These are phyloP conservation scores for Aphidius gifuensis DNA, from an alignment of 1,140 invertebrate genomes.

Conservation along the genomic window DNA sequence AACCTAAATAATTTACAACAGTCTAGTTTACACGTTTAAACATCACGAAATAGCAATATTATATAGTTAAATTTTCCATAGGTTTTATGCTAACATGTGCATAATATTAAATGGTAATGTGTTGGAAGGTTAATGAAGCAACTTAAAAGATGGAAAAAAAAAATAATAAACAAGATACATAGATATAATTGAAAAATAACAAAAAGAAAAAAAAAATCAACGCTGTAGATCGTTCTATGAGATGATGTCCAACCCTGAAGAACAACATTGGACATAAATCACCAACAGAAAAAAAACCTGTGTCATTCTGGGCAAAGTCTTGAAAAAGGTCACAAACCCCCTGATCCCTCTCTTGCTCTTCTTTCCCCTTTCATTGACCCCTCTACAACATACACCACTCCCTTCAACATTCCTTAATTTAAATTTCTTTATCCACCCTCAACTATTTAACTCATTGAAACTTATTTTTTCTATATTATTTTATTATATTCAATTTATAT, in stretches of 20 bases:
- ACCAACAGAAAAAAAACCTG: constrained; percentile 35
- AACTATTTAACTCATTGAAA: constrained; percentile 14
- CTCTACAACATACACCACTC: constrained; percentile 29
- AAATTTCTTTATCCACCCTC: constrained; percentile 32
- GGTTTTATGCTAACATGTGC: no score
- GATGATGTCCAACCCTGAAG: constrained; percentile 43
- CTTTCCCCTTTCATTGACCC: constrained; percentile 15
- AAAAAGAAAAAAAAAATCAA: no score
- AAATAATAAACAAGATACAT: constrained; percentile 1
- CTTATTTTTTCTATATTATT: constrained; percentile 29
- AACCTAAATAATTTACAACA: no score
- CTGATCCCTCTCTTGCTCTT: background rate
- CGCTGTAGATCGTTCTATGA: constrained; percentile 38
- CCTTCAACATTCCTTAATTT: constrained; percentile 45
- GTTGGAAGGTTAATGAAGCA: no score
- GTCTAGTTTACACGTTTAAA: no score
- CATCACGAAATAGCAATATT: no score
- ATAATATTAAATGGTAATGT: no score
- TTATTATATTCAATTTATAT: background rate
- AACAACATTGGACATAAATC: constrained; percentile 39
- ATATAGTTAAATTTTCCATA: no score
- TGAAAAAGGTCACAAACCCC: constrained; percentile 22
- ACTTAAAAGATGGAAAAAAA: background rate
- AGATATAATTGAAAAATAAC: background rate
- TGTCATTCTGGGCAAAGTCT: constrained; percentile 34